Base-by-base conservation (phyloP, 2,113 vertebrate genomes). In the Gila orcuttii region DNA sequence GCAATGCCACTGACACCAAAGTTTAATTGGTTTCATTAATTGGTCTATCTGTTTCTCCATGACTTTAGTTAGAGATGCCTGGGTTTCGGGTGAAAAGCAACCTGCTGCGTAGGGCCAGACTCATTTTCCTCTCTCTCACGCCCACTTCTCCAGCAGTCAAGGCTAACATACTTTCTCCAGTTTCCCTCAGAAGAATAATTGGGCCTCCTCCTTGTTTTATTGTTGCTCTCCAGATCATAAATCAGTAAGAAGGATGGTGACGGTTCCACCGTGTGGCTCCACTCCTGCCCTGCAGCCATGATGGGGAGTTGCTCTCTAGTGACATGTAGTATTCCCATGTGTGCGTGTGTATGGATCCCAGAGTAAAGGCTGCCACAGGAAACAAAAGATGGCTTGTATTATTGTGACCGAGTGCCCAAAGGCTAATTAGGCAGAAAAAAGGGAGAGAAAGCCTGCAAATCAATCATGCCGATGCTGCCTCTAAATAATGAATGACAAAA, bases 311-410 rank as follows among this genome's bases (percentile, higher is more conserved):
- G 89, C 89, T 78, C 88, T 90, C 87, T 87, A 86, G 89, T 91
- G 90, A 94, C 92, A 91, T 87, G 79, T 64, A 86, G 87, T 86
- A 89, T 89, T 85, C 90, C 89, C 89, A 74, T 83, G 86, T 88
- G 90, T 89, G 66, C 60, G 7, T 47, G 69, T 57, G 76, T 86
- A 89, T 89, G 85, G 89, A 91, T 92, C 86, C 85, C 87, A 85
- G 84, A 62, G 76, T 81, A 74, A 85, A 86, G 33, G 50, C 91
- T 87, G 91, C 90, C 90, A 87, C 69, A 86, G 86, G 91, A 90
- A 92, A 95, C 92, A 92, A 92, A 90, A 90, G 91, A 89, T 91
- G 91, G 79, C 91, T 91, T 94, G 92, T 94, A 91, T 90, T 89
- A 88, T 85, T 85, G 87, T 57, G 82, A 85, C 85, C 69, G 73